Evolutionary conservation across 2,888 invertebrate genomes (phyloP).

Genomic region (Orthonychiurus folsomi): DNA sequence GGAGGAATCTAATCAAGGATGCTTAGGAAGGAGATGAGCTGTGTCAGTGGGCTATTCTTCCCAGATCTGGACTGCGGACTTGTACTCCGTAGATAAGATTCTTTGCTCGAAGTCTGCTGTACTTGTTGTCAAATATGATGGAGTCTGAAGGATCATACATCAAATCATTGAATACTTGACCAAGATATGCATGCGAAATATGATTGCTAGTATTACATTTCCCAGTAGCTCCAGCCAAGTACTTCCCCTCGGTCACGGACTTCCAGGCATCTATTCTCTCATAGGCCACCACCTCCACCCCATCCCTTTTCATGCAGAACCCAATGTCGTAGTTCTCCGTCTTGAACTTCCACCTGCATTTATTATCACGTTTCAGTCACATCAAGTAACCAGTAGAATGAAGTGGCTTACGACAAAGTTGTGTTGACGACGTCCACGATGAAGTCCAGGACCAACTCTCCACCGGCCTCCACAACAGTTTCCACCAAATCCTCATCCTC

Average conservation of each 20-base stretch:
- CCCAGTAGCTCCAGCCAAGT: conserved; percentile 5
- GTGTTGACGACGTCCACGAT: conserved; percentile 1
- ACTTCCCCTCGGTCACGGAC: conserved; percentile 2
- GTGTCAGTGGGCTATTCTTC: neutral
- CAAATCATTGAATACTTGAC: neutral
- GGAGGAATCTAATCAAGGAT: neutral
- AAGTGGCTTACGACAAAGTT: neutral
- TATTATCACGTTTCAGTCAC: neutral
- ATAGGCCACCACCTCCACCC: neutral
- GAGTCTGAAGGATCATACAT: conserved; percentile 12
- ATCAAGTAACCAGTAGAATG: neutral
- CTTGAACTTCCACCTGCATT: conserved; percentile 21
- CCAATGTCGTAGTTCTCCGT: conserved; percentile 19
- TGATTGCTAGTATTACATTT: conserved; percentile 14
- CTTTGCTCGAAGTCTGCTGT: conserved; percentile 20
- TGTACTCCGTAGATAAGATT: conserved; percentile 15
- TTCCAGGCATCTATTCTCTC: conserved; percentile 12
- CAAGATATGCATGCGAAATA: neutral
- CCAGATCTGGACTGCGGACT: neutral
- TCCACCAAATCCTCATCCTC: neutral
- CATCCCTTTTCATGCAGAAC: conserved; percentile 4
- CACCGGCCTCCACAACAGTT: conserved; percentile 13
- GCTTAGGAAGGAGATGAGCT: neutral
- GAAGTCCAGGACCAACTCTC: conserved; percentile 3
- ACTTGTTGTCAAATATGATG: conserved; percentile 23